Evolutionary conservation across 2,888 invertebrate species (phyloP), one percentile per base, ranked within the genome.

Genomic region (Platerodrilus igneus): DNA sequence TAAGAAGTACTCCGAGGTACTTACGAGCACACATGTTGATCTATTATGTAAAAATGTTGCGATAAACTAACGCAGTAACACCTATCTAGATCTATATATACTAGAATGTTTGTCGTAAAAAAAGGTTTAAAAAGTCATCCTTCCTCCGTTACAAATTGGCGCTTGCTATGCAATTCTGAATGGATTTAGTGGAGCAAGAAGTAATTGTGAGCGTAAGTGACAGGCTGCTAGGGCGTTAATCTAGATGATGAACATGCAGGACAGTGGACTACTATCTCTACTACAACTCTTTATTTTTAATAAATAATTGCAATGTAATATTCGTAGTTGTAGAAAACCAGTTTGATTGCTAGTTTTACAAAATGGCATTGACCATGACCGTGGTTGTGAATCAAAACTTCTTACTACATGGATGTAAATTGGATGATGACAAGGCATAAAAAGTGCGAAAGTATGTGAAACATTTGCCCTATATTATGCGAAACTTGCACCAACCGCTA

Each of bases 151-250:
- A 48, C 49, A 50, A 56, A 56, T 51, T 48, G n/a, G 41, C 50
- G 50, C 46, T n/a, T n/a, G n/a, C 48, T 51, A 49, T 40, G 49
- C 41, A 48, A 55, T 46, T 45, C 50, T 50, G 46, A 51, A 51
- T 51, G 57, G 53, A 63, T 57, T 66, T 65, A 68, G 66, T 68
- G 67, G 68, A 68, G 68, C 67, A 67, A 62, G 66, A 66, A 65
- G 63, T 59, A 59, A 66, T 61, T 60, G 64, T 60, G 53, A 48
- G 42, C 41, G 35, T 41, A 46, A 46, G 46, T 42, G 41, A 46
- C 46, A 38, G 46, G 37, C 35, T 42, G 38, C 27, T 39, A 41
- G 41, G 41, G 42, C 46, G 41, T 42, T 45, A 44, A 45, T 45
- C 40, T 45, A 36, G 36, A 37, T 45, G 36, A 37, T 45, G 45